These are phyloP conservation scores for Drosophila mimetica DNA, from an alignment of 2,888 invertebrate genomes.

Conservation along the genomic window DNA sequence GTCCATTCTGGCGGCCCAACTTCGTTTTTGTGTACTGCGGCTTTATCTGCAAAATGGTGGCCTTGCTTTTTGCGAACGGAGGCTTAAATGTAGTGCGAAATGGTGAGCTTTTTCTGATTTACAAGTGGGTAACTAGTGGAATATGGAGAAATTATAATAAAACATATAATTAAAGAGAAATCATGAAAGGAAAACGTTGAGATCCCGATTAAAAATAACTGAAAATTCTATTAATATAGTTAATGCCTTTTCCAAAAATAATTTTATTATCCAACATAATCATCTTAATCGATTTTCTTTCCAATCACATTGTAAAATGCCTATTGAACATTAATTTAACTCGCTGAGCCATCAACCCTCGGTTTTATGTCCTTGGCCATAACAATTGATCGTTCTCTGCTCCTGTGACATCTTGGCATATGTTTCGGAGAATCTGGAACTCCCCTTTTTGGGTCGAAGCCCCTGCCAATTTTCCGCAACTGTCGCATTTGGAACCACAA, in stretches of 20 bases:
- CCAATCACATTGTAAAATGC: background rate
- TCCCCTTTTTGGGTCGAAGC: slow-evolving; percentile 6
- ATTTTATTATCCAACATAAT: background rate
- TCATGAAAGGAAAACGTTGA: no score
- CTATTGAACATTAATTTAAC: slow-evolving; percentile 7
- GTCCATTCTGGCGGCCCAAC: slow-evolving; percentile 8
- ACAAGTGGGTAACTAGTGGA: slow-evolving; percentile 14
- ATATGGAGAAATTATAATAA: background rate
- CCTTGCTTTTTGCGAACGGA: slow-evolving; percentile 18
- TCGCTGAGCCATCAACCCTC: background rate
- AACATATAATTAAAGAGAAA: no score
- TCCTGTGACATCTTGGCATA: slow-evolving; percentile 54
- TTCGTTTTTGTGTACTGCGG: slow-evolving; percentile 25
- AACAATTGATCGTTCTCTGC: slow-evolving; percentile 29
- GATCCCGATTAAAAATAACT: background rate
- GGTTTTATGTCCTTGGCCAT: slow-evolving; percentile 11
- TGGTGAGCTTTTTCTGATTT: slow-evolving; percentile 63
- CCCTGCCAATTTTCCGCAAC: slow-evolving; percentile 41
- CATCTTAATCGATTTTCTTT: background rate
- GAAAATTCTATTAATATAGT: background rate
- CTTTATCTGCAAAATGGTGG: slow-evolving; percentile 35
- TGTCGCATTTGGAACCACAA: slow-evolving; percentile 77
- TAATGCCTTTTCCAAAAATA: background rate
- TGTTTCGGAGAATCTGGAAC: slow-evolving; percentile 39
- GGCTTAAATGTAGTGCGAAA: slow-evolving; percentile 56